Evolutionary conservation across 2,888 invertebrate species (phyloP).

Genomic region (Steinernema carpocapsae): DNA sequence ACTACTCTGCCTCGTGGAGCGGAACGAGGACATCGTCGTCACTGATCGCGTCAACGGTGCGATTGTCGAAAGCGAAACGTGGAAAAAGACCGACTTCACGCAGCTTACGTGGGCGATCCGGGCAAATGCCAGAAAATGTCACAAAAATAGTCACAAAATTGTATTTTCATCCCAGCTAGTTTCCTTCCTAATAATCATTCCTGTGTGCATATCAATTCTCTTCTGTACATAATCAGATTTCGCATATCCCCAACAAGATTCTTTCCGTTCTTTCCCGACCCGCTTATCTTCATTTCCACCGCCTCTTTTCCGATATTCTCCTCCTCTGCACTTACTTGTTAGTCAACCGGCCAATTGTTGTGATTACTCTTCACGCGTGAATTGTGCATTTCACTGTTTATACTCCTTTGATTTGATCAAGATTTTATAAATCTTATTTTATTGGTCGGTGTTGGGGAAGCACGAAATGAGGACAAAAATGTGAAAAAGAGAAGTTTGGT

Average conservation of each 20-base stretch:
- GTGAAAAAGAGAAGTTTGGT: too few species aligned
- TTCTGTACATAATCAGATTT: slow-evolving; percentile 12
- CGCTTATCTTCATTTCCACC: not conserved
- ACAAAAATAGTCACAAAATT: slow-evolving; percentile 36
- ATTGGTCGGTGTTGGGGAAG: too few species aligned
- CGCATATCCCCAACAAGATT: not conserved
- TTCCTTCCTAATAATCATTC: not conserved
- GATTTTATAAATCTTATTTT: slow-evolving; percentile 20
- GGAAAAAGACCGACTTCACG: slow-evolving; percentile 60
- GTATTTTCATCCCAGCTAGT: not conserved
- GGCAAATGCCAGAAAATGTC: slow-evolving; percentile 57
- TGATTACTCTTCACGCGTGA: not conserved
- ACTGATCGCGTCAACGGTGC: slow-evolving; percentile 56
- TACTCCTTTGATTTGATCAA: not conserved
- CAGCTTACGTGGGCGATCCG: slow-evolving; percentile 64
- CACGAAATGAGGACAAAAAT: too few species aligned
- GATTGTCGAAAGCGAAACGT: slow-evolving; percentile 53
- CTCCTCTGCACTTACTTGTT: not conserved
- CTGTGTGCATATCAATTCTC: not conserved
- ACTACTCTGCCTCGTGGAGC: slow-evolving; percentile 40
- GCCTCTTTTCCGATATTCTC: not conserved
- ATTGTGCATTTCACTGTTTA: not conserved
- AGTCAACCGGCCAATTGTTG: not conserved
- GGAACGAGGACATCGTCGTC: slow-evolving; percentile 42
- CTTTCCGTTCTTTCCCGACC: not conserved